Percentiles rank a stretch among this genome's conserved stretches.
These are phyloP conservation scores for Mythimna loreyi DNA, from an alignment of 2,888 invertebrate species.

Conservation along the genomic window DNA sequence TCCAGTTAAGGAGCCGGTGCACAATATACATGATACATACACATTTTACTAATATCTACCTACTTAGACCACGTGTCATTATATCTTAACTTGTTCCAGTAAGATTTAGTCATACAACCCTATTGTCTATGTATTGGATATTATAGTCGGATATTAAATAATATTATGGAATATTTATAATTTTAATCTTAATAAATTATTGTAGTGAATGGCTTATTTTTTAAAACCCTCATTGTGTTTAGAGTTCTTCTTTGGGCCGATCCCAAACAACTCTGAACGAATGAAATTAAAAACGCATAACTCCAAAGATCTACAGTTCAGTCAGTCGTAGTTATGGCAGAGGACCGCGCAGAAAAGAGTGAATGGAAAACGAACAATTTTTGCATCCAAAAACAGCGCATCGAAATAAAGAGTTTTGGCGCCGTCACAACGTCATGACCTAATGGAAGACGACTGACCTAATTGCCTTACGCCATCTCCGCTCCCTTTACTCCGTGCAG, in stretches of 20 bases:
- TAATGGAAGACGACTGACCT: too few species aligned
- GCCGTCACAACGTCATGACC: too few species aligned
- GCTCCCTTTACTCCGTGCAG: too few species aligned
- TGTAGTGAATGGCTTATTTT: background rate
- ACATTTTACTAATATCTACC: background rate
- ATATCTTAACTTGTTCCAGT: background rate
- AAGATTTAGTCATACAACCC: slow-evolving; percentile 2
- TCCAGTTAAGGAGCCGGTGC: background rate
- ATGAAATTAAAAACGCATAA: too few species aligned
- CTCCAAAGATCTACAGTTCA: too few species aligned
- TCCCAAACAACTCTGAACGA: too few species aligned
- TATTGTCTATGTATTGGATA: background rate
- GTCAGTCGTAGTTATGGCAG: too few species aligned
- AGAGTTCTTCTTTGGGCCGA: background rate
- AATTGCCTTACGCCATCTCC: too few species aligned
- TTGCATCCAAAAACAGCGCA: too few species aligned
- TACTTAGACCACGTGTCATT: background rate
- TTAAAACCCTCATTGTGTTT: background rate
- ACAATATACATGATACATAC: background rate
- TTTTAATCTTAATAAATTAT: slow-evolving; percentile 28
- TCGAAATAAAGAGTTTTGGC: too few species aligned
- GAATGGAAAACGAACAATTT: too few species aligned
- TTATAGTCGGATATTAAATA: slow-evolving; percentile 1
- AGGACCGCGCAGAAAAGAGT: too few species aligned
- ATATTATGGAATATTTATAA: slow-evolving; percentile 7